Base-by-base conservation (phyloP, 2,888 invertebrate species). In the Thymelicus acteon region DNA sequence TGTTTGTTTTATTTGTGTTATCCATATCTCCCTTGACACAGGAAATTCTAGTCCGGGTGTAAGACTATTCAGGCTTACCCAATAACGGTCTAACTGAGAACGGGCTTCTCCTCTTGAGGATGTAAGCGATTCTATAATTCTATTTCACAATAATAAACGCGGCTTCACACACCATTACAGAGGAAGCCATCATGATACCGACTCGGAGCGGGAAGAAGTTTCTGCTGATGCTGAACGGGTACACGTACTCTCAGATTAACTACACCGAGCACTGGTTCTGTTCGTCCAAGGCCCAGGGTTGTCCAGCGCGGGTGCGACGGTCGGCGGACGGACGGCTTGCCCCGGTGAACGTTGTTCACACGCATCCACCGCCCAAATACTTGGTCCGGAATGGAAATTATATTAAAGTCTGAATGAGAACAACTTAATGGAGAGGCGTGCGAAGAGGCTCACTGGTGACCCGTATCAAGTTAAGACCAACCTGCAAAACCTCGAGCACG, bases 171-270 rank as follows among this genome's bases (percentile, higher is more conserved):
- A 47, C 37, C 12, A 40, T 67, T 67, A 31, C 67, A 68, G 68
- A 57, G 2, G 69, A 78, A 54, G 76, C 75, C 12, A 73, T 79
- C 37, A 76, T 84, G 75, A 82, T 85, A 68, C 83, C 83, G 7
- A 80, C 82, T 0, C 74, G 77, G 3, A 77, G 76, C 39, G 80
- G 82, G 7, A 84, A 81, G 71, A 84, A 83, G 67, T 75, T 37
- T 39, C 75, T 84, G 0, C 72, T 86, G 13, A 80, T 85, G 81
- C 52, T 85, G 63, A 77, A 82, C 19, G 76, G 78, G 8, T 86
- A 81, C 74, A 87, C 85, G 10, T 87, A 81, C 72, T 85, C 83
- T 15, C 85, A 85, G 74, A 79, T 84, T 24, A 84, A 85, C 76
- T 77, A 81, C 47, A 75, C 78, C n/a, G 57, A 66, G 0, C 74